Evolutionary conservation across 2,797 vertebrate species (phyloP), one percentile per base, ranked within the genome.

Genomic region (Micrastur ruficollis): DNA sequence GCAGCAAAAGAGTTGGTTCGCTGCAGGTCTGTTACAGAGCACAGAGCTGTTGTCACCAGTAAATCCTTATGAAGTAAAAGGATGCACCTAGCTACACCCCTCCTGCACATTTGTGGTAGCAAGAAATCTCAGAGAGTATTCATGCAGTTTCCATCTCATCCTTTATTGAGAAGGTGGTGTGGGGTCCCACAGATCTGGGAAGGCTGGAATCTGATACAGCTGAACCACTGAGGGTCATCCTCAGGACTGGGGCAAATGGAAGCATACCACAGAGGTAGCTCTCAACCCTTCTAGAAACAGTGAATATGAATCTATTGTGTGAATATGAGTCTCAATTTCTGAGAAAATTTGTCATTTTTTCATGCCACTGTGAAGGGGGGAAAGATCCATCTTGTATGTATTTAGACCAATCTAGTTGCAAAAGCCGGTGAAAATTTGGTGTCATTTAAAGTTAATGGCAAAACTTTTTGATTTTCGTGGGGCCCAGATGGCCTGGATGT

Each of bases 391-490:
- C 74, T 74, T 38, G 22, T 81, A 10, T 62, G 34, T 84, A 93
- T 83, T 86, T 83, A 88, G 50, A 31, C 50, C 73, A 49, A 89
- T 81, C 42, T 80, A 91, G 61, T 50, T 86, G 78, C 22, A 85
- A 93, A 94, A 94, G 46, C 52, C 75, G 38, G 8, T 73, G 38
- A 96, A 95, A 94, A 27, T 8, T 46, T 66, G 20, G 12, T 72
- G 38, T 47, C 18, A 34, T 44, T 66, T 58, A 71, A 38, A 95
- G 32, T 34, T 34, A 88, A 80, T 36, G 17, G 26, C 14, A 90
- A 90, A 93, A 80, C 3, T 70, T 90, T 81, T 52, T 82, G 31
- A 70, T 22, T 82, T 89, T 90, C 12, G 36, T 82, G 32, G 29
- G 25, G n/a, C 23, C 14, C 34, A 62, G 21, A 38, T 49, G 29